Conservation (phyloP, 2,888 invertebrate genomes). For the Coelinius sp. region DNA sequence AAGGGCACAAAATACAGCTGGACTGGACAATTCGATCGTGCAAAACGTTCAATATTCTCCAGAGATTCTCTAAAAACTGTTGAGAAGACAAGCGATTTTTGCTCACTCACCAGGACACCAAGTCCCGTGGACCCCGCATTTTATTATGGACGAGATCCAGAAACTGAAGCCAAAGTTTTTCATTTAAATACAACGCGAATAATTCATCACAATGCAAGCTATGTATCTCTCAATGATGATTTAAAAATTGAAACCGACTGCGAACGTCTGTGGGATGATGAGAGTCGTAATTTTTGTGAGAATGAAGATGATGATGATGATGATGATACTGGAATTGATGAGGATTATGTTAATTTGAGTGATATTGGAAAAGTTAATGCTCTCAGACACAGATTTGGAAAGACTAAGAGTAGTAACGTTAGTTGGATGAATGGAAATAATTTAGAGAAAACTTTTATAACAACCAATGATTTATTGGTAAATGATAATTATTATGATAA, state of each 20-base stretch:
- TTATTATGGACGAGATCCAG: slow-evolving; percentile 47
- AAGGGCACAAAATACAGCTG: slow-evolving; percentile 56
- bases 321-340: slow-evolving; percentile 1
- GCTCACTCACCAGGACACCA: slow-evolving; percentile 38
- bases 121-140: slow-evolving; percentile 41
- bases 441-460: neutral
- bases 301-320: slow-evolving; percentile 11
- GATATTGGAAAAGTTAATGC: neutral
- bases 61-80: neutral
- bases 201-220: neutral
- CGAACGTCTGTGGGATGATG: neutral
- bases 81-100: slow-evolving; percentile 8
- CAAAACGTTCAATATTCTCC: slow-evolving; percentile 38
- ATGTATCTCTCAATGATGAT: slow-evolving; percentile 15
- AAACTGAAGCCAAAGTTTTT: slow-evolving; percentile 48
- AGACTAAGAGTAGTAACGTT: neutral
- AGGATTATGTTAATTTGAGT: neutral
- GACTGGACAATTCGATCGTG: slow-evolving; percentile 56
- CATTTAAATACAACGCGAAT: slow-evolving; percentile 38
- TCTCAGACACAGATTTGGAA: slow-evolving; percentile 4
- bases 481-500: neutral
- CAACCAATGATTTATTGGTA: neutral
- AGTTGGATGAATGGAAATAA: neutral
- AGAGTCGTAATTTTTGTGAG: neutral
- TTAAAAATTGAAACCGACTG: neutral